Evolutionary conservation across 37 sponge, comb jelly and placozoan genomes (phyloP), one percentile per base, ranked within the genome.

Genomic region (Beroe forskalii): DNA sequence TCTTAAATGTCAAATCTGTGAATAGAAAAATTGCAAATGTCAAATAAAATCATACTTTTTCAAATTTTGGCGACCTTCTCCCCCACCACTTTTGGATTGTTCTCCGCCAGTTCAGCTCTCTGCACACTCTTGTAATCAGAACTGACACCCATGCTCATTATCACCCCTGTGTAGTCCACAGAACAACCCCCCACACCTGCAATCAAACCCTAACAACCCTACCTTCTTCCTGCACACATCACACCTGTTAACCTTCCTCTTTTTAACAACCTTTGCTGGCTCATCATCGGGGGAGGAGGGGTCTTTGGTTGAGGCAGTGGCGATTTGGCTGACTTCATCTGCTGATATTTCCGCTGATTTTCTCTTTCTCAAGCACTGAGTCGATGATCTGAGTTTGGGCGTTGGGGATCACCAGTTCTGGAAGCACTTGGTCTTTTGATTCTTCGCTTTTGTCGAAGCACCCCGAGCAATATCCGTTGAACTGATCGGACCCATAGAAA

Each of bases 121-220:
- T 80, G 86, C 1, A 80, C 38, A 80, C 38, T 23, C 55, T 80
- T 80, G 30, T 80, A 80, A 25, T 80, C 86, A n/a, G 55, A 80
- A 80, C 6, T 35, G 37, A 38, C 86, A 80, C n/a, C 28, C 55
- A 44, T 80, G 86, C 1, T 80, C 86, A 4, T 41, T 20, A 43
- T 80, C 86, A 28, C 55, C 86, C 12, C 86, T 32, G 55, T 80
- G 86, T 23, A 80, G 55, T 1, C n/a, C 25, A 43, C 86, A 80
- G 42, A 80, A 80, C 48, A 80, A 43, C 1, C 86, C 86, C 28
- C 86, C 86, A 80, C 86, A 80, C 35, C 86, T 23, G 22, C 86
- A 80, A 38, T 80, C 86, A 80, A 80, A 80, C 40, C 86, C 86
- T 1, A 80, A 37, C 8, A 80, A 25, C 28, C 86, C 86, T 27